Conservation (phyloP, 2,888 invertebrate genomes). For the Micoletzkya japonica region DNA sequence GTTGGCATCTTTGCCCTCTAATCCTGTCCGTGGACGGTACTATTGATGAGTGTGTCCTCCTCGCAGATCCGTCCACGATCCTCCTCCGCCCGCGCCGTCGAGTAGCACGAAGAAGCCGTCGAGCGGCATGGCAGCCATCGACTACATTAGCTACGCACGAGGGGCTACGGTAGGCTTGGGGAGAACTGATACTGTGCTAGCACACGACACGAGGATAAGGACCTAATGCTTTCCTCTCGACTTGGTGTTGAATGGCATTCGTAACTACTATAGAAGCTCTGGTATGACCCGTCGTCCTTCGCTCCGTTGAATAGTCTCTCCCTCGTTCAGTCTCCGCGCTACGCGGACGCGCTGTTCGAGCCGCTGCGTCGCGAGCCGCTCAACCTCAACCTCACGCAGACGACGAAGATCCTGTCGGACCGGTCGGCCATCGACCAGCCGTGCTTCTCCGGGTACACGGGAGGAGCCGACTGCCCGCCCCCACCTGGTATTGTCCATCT, state of each 20-base stretch:
- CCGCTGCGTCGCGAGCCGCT: not conserved
- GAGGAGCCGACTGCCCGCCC: conserved; percentile 57
- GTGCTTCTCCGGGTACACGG: not conserved
- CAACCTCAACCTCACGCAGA: conserved; percentile 36
- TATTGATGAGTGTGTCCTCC: no score
- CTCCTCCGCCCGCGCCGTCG: conserved; percentile 43
- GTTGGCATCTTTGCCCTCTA: no score
- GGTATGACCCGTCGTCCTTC: no score
- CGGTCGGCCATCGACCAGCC: conserved; percentile 53
- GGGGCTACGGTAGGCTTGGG: conserved; percentile 11
- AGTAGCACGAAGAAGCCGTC: conserved; percentile 18
- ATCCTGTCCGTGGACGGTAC: no score
- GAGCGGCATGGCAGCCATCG: conserved; percentile 33
- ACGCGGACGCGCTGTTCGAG: not conserved
- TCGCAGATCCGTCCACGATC: conserved; percentile 35
- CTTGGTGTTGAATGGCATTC: not conserved
- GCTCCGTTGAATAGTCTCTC: conserved; percentile 19
- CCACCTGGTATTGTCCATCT: conserved; percentile 60
- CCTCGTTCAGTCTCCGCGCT: not conserved
- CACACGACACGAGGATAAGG: no score
- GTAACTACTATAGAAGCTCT: not conserved
- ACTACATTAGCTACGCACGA: conserved; percentile 37
- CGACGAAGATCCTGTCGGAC: conserved; percentile 40
- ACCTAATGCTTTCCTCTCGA: no score
- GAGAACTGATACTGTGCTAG: no score